Evolutionary conservation across 2,888 invertebrate species (phyloP).

Genomic region (Melieria picta): DNA sequence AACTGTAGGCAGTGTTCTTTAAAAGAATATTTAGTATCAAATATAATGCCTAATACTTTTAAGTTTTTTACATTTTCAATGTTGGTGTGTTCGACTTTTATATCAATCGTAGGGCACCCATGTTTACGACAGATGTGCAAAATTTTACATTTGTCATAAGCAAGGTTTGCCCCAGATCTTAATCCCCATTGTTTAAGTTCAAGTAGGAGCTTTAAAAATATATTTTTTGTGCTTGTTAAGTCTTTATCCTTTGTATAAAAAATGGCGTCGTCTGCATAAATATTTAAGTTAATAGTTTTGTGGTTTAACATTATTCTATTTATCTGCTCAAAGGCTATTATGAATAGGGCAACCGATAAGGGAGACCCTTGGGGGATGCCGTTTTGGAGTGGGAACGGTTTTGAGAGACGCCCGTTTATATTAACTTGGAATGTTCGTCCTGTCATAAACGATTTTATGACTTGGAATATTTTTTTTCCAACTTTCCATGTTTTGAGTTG

Average conservation of each 20-base stretch:
- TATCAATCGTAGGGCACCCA: not conserved
- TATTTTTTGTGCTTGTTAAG: constrained; percentile 5
- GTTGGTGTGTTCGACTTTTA: not conserved
- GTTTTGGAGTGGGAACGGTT: constrained; percentile 19
- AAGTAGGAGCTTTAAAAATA: constrained; percentile 4
- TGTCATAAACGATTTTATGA: constrained; percentile 25
- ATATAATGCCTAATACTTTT: constrained; percentile 19
- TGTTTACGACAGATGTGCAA: constrained; percentile 25
- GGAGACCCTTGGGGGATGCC: constrained; percentile 38
- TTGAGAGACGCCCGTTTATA: constrained; percentile 1
- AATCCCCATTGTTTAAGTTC: constrained; percentile 12
- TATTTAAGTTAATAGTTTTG: constrained; percentile 18
- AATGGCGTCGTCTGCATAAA: constrained; percentile 35
- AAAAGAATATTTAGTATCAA: constrained; percentile 17
- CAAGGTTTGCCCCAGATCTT: constrained; percentile 4
- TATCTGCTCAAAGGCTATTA: constrained; percentile 33
- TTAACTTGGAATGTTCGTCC: constrained; percentile 23
- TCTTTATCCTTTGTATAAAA: constrained; percentile 28
- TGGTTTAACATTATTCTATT: constrained; percentile 21
- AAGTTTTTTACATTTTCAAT: constrained; percentile 7
- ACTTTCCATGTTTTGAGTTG: constrained; percentile 22
- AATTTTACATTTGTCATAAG: constrained; percentile 14
- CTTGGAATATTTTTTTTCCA: constrained; percentile 21
- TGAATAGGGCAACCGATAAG: constrained; percentile 33
- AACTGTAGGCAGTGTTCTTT: constrained; percentile 10